Evolutionary conservation across 2,797 vertebrate genomes (phyloP).

Genomic region (Siniperca obscura): DNA sequence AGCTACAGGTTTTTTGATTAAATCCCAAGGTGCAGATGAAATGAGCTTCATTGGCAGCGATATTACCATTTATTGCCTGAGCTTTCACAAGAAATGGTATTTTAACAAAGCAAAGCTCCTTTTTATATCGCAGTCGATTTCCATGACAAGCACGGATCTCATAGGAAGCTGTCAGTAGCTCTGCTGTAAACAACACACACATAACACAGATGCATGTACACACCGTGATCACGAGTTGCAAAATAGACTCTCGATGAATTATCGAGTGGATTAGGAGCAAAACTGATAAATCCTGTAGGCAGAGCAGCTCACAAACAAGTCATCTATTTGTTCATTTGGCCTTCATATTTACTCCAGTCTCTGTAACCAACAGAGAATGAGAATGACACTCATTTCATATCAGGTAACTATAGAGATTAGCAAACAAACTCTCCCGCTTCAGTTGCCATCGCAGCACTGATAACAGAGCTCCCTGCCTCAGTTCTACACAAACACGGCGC

Average conservation of each 20-base stretch:
- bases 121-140: conserved; percentile 44
- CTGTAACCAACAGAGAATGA: conserved; percentile 46
- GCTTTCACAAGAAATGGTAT: conserved; percentile 58
- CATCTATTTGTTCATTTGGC: conserved; percentile 71
- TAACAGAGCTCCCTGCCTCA: conserved; percentile 38
- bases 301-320: conserved; percentile 70
- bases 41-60: conserved; percentile 61
- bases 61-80: conserved; percentile 66
- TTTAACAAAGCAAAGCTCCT: conserved; percentile 62
- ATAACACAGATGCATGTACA: conserved; percentile 11
- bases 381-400: conserved; percentile 68
- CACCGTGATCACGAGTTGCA: conserved; percentile 47
- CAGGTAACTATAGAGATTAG: conserved; percentile 73
- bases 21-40: conserved; percentile 68
- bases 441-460: conserved; percentile 48
- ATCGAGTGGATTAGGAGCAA: conserved; percentile 70
- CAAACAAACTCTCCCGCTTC: conserved; percentile 59
- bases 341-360: conserved; percentile 64
- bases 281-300: conserved; percentile 68
- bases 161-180: conserved; percentile 32
- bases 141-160: conserved; percentile 28
- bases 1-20: conserved; percentile 69
- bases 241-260: conserved; percentile 72
- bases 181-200: conserved; percentile 26
- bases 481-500: conserved; percentile 34